Evolutionary conservation across 2,888 invertebrate species (phyloP).

Genomic region (Boloria selene): DNA sequence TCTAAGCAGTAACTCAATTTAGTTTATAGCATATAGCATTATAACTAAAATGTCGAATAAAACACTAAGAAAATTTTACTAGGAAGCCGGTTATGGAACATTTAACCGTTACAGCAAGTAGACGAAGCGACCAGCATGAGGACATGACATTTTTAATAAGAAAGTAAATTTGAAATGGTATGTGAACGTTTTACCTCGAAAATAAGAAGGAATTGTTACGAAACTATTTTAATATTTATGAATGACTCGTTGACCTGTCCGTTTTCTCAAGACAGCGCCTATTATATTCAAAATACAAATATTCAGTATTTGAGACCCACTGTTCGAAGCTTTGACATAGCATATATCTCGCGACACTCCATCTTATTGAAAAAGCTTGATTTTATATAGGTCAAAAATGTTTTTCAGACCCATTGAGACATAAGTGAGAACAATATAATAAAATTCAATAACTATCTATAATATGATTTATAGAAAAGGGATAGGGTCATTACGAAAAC

Average conservation of each 20-base stretch:
- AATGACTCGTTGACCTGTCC: too few species aligned
- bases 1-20: slow-evolving; percentile 2
- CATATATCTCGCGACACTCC: too few species aligned
- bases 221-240: too few species aligned
- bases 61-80: slow-evolving; percentile 1
- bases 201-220: too few species aligned
- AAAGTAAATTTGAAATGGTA: not conserved
- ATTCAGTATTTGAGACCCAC: too few species aligned
- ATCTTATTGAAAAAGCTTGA: too few species aligned
- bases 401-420: too few species aligned
- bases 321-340: too few species aligned
- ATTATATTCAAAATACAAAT: too few species aligned
- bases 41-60: slow-evolving; percentile 4
- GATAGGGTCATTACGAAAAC: slow-evolving; percentile 36
- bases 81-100: not conserved
- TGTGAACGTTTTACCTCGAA: not conserved
- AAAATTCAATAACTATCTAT: not conserved
- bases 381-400: too few species aligned
- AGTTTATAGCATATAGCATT: slow-evolving; percentile 12
- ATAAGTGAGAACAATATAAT: not conserved
- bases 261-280: too few species aligned
- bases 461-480: not conserved
- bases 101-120: not conserved
- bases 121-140: not conserved
- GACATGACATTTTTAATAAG: not conserved